Evolutionary conservation across 2,113 vertebrate species (phyloP), one percentile per base, ranked within the genome.

Genomic region (Chionomys nivalis): DNA sequence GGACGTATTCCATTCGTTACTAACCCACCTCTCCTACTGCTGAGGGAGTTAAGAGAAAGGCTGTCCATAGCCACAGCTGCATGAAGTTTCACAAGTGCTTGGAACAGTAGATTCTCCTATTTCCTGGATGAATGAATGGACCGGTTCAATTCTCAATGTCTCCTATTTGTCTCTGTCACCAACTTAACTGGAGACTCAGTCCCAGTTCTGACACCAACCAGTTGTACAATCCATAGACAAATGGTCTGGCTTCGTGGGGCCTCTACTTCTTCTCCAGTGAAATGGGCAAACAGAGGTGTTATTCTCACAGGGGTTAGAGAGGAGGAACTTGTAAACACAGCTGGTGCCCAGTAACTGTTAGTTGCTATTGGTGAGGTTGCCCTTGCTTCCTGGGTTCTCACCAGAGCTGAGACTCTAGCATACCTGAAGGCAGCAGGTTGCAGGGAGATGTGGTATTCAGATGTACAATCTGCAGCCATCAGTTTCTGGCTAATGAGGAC

Each of bases 201-300:
- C 44, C 24, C 36, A 55, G 33, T 63, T 87, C 61, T 68, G 66
- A 55, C 6, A n/a, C 19, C n/a, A 66, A 14, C 6, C 24, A 83
- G n/a, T 39, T 85, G 49, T 49, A 55, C 36, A 83, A 44, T 39
- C 31, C 21, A 1, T 44, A 58, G 85, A 17, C 49, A 83, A 81
- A 24, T 49, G 52, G 47, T 82, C 63, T 83, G 83, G 90, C 36
- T 86, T 68, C 26, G 44, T 77, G 39, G 70, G 76, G 28, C 44
- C 33, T 96, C 36, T 90, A 75, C n/a, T 78, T 92, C 87, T 88
- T 73, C 42, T 66, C 87, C 23, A 68, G 33, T 78, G 76, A 93
- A 94, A 86, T 82, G 86, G 68, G 33, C 77, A 87, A 42, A 77
- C 26, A 81, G 81, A 94, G 63, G 52, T n/a, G 39, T 8, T 39